phyloP scores from a whole-genome alignment of 2,888 invertebrate genomes.

The Notodonta dromedarius region DNA sequence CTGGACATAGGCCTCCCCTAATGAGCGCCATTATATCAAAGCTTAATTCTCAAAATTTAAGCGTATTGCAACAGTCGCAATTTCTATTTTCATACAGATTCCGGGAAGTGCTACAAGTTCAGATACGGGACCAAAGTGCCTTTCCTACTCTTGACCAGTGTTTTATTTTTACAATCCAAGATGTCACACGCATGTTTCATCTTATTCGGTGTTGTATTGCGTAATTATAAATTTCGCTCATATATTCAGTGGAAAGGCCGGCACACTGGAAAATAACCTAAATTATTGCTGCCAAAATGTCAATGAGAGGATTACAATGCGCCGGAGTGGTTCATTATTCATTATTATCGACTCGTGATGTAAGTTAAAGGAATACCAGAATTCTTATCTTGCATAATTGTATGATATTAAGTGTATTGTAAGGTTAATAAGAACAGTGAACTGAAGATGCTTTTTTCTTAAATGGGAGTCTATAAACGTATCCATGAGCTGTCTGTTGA shows the following conservation, averaged over 20 bases:
- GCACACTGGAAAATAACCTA: slow-evolving; percentile 30
- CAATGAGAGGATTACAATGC: slow-evolving; percentile 47
- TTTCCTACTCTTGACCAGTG: neutral
- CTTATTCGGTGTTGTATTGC: slow-evolving; percentile 16
- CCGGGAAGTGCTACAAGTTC: neutral
- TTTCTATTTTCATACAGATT: neutral
- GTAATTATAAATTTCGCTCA: slow-evolving; percentile 32
- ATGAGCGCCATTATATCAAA: too few species aligned
- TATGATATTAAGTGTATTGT: neutral
- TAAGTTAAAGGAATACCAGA: slow-evolving; percentile 20
- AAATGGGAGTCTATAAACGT: too few species aligned
- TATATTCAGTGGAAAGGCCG: slow-evolving; percentile 31
- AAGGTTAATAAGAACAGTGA: neutral
- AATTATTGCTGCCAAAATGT: slow-evolving; percentile 41
- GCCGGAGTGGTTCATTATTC: slow-evolving; percentile 30
- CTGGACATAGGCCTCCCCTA: too few species aligned
- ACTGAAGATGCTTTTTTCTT: too few species aligned
- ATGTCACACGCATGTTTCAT: slow-evolving; percentile 17
- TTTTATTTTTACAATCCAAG: slow-evolving; percentile 23
- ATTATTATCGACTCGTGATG: slow-evolving; percentile 28
- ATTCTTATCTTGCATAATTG: slow-evolving; percentile 7
- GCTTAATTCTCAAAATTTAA: too few species aligned
- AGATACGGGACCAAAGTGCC: neutral
- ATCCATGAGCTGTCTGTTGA: too few species aligned
- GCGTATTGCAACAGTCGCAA: too few species aligned